These are phyloP conservation scores for Diachrysia chrysitis DNA, from an alignment of 2,888 invertebrate species.

Conservation along the genomic window DNA sequence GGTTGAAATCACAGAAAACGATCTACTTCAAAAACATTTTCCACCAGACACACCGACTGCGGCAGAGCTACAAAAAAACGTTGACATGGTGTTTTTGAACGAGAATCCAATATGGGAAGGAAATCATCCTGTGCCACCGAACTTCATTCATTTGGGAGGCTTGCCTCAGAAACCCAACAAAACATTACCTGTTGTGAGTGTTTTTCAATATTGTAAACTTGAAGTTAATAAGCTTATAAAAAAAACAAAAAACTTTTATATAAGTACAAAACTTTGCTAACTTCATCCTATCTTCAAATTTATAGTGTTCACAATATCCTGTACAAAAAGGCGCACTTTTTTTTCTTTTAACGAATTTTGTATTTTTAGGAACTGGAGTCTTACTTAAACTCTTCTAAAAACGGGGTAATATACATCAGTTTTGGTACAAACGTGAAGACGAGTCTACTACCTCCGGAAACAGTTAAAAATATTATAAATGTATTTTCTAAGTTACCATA, in stretches of 20 bases:
- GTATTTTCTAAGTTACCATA: conserved; percentile 80
- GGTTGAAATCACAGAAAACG: conserved; percentile 37
- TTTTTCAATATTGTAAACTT: neutral
- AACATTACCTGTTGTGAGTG: conserved; percentile 74
- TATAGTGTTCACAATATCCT: neutral
- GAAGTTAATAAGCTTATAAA: no score
- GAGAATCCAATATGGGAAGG: conserved; percentile 72
- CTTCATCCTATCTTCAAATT: neutral
- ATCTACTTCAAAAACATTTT: conserved; percentile 52
- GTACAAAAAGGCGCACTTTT: no score
- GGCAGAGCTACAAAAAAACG: conserved; percentile 58
- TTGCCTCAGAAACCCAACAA: conserved; percentile 74
- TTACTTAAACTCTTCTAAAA: conserved; percentile 74
- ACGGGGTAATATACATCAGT: conserved; percentile 83
- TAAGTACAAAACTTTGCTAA: no score
- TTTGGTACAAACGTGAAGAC: conserved; percentile 79
- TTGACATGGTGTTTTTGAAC: conserved; percentile 80
- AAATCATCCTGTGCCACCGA: conserved; percentile 76
- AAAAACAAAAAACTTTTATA: neutral
- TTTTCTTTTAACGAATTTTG: neutral
- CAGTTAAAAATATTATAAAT: conserved; percentile 65
- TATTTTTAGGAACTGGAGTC: conserved; percentile 71
- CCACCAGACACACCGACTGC: conserved; percentile 60
- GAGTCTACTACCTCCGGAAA: conserved; percentile 68
- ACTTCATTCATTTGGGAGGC: conserved; percentile 78